Base-by-base conservation (phyloP, 2,797 vertebrate genomes). In the Pangasius macronema region DNA sequence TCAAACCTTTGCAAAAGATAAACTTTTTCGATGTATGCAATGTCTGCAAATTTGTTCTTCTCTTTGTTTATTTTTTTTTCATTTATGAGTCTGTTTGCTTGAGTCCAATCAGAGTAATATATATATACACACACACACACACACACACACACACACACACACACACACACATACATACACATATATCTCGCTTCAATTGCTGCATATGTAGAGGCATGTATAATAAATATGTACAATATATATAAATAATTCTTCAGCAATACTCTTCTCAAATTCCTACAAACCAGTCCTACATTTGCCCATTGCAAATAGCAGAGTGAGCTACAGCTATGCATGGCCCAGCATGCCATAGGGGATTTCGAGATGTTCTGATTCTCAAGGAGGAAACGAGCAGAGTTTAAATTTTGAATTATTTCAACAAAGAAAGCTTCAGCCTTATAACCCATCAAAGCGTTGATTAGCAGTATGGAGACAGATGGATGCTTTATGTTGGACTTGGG, bases 321-420 rank as follows among this genome's bases (percentile, higher is more conserved):
- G 75, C 14, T 33, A 20, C 72, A 83, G 77, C 33, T 57, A 57
- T 75, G 51, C 57, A 39, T 72, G 6, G 55, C 67, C 87, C 87
- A 86, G 73, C 59, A 55, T 36, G 49, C 88, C 59, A 46, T 81
- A 84, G 49, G 39, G 80, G 63, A 90, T 53, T 87, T 61, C 57
- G 63, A 83, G 83, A 88, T 85, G 67, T 81, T 87, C 79, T 84
- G 72, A 36, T 84, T 77, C n/a, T 57, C 65, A 59, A 59, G 77
- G 79, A 87, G 86, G 85, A 89, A 89, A 90, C 88, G 86, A 90
- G 84, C 20, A 87, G 88, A 85, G 57, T 85, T 87, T 84, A 88
- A 88, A 90, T 39, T 90, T 89, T 83, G 88, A 90, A 90, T 90
- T 68, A 89, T 61, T 87, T 81, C 11, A 67, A 65, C 75, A 82